These are phyloP conservation scores for Callinectes sapidus DNA, from an alignment of 2,888 invertebrate genomes.

Conservation along the genomic window DNA sequence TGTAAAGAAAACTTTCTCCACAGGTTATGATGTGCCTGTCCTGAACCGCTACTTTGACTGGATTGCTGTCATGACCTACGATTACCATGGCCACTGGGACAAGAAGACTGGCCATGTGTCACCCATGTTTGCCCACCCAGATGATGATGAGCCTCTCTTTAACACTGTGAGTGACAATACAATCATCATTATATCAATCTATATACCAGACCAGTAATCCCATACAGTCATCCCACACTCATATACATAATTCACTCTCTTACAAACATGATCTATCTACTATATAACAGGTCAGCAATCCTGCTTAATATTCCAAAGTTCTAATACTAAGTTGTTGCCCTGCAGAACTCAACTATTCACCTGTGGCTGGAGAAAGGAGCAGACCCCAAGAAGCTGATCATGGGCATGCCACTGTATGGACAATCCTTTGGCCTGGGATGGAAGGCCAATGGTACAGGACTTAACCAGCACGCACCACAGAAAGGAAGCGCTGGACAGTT, in stretches of 20 bases:
- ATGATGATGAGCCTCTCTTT: slow-evolving; percentile 88
- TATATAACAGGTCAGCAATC: no score
- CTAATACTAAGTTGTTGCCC: not conserved
- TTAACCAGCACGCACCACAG: slow-evolving; percentile 86
- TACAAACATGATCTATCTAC: not conserved
- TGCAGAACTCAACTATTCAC: slow-evolving; percentile 86
- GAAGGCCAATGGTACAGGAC: slow-evolving; percentile 79
- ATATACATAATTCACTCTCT: not conserved
- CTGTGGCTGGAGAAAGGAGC: slow-evolving; percentile 85
- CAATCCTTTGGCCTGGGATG: slow-evolving; percentile 88
- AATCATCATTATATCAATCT: not conserved
- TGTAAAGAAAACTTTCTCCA: not conserved
- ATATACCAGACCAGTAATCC: no score
- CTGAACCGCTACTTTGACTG: slow-evolving; percentile 88
- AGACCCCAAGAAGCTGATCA: slow-evolving; percentile 81
- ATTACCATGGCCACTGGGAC: slow-evolving; percentile 93
- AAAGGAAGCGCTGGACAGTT: slow-evolving; percentile 91
- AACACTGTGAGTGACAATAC: slow-evolving; percentile 82
- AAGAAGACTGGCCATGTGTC: slow-evolving; percentile 93
- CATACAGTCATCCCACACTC: not conserved
- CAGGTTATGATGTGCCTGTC: slow-evolving; percentile 85
- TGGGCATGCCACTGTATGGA: slow-evolving; percentile 89
- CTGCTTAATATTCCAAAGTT: not conserved
- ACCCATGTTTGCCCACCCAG: slow-evolving; percentile 87
- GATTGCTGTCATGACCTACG: slow-evolving; percentile 94